Conservation (phyloP, 2,797 vertebrate genomes). For the Artibeus jamaicensis region DNA sequence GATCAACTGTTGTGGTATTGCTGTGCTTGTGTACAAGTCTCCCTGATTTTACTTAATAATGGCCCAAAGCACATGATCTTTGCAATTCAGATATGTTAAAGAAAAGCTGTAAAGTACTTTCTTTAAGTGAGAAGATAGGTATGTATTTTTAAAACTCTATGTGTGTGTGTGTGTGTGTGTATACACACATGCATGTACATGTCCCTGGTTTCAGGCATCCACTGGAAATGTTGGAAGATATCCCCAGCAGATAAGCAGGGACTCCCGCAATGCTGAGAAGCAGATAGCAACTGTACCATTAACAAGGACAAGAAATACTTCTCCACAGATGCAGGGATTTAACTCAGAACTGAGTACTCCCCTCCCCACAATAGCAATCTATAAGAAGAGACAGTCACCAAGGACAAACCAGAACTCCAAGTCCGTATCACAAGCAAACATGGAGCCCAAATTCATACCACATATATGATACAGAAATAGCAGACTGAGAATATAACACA, state of each 20-base stretch:
- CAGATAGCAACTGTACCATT: background rate
- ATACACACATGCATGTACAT: too few species aligned
- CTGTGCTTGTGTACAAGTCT: too few species aligned
- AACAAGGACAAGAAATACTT: background rate
- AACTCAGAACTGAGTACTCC: background rate
- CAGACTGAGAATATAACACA: background rate
- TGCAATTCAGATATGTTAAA: too few species aligned
- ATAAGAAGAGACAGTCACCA: background rate
- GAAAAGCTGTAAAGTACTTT: background rate
- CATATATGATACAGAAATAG: background rate
- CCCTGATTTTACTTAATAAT: too few species aligned
- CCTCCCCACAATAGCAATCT: background rate
- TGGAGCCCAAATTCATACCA: background rate
- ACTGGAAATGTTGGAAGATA: background rate
- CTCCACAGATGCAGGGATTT: background rate
- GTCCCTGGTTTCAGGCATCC: background rate
- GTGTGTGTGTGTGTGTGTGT: too few species aligned
- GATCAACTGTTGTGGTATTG: too few species aligned
- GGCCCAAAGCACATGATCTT: too few species aligned
- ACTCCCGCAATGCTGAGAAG: background rate
- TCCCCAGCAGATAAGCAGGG: background rate
- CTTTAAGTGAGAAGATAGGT: background rate
- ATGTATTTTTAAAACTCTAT: background rate
- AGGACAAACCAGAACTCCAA: background rate
- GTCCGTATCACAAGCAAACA: background rate